A percentile compares a stretch with the other conserved stretches of the same genome.
Evolutionary conservation across 1,140 invertebrate species (phyloP).

Genomic region (Hycleus phaleratus): DNA sequence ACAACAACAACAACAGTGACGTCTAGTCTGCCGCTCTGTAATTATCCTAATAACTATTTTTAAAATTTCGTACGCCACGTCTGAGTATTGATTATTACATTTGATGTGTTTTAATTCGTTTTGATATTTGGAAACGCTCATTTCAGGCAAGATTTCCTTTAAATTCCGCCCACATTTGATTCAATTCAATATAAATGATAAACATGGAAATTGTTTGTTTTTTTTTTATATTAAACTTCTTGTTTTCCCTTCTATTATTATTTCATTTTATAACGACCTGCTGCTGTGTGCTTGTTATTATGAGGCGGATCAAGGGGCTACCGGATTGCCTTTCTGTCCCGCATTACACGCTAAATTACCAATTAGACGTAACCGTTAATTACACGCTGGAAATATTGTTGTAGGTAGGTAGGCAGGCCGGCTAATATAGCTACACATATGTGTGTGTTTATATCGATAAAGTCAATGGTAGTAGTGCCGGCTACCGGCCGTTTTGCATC

Average conservation of each 20-base stretch:
- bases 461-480: neutral
- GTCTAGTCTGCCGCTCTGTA: conserved; percentile 10
- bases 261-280: conserved; percentile 1
- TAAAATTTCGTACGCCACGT: conserved; percentile 3
- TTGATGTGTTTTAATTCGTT: too few species aligned
- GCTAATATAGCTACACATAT: conserved; percentile 14
- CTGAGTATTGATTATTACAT: too few species aligned
- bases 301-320: conserved; percentile 22
- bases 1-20: neutral
- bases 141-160: too few species aligned
- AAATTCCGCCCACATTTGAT: too few species aligned
- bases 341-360: conserved; percentile 31
- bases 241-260: too few species aligned
- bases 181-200: too few species aligned
- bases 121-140: too few species aligned
- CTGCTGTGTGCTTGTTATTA: conserved; percentile 28
- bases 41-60: conserved; percentile 16
- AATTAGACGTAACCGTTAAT: conserved; percentile 30
- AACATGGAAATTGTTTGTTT: too few species aligned
- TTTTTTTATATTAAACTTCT: too few species aligned
- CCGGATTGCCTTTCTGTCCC: conserved; percentile 22
- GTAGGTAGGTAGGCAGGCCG: too few species aligned
- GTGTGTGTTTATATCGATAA: neutral
- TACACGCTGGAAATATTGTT: conserved; percentile 16
- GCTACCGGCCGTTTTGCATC: conserved; percentile 12